A percentile compares a stretch with the other conserved stretches of the same genome.
Evolutionary conservation across 2,113 vertebrate genomes (phyloP).

Genomic region (Antennarius striatus): DNA sequence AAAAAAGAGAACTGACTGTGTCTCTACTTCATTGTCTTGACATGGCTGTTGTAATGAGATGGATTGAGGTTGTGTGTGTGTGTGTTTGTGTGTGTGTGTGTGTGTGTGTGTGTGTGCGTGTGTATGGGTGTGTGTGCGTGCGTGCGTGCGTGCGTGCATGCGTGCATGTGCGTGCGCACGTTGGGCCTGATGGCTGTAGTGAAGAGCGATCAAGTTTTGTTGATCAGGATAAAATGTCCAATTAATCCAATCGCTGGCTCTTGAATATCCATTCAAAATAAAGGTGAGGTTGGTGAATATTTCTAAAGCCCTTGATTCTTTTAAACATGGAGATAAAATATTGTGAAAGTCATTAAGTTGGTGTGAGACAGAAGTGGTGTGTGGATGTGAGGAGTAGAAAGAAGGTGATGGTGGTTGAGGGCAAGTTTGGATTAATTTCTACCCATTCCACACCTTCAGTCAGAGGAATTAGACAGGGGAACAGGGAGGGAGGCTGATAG

Average conservation of each 20-base stretch:
- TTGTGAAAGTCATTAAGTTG: slow-evolving; percentile 32
- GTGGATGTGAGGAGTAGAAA: slow-evolving; percentile 20
- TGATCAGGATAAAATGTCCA: slow-evolving; percentile 77
- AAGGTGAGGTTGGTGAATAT: slow-evolving; percentile 45
- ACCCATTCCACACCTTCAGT: slow-evolving; percentile 81
- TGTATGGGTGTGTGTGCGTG: slow-evolving; percentile 16
- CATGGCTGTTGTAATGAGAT: no score
- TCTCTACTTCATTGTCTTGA: no score
- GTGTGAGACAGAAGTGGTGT: slow-evolving; percentile 9
- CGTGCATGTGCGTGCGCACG: slow-evolving; percentile 20
- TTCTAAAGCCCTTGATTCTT: slow-evolving; percentile 55
- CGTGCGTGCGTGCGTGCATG: slow-evolving; percentile 21
- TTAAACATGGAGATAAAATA: slow-evolving; percentile 51
- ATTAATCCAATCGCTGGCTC: slow-evolving; percentile 74
- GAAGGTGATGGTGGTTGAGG: slow-evolving; percentile 7
- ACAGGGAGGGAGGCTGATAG: slow-evolving; percentile 77
- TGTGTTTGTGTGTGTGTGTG: no score
- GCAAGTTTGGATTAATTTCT: slow-evolving; percentile 67
- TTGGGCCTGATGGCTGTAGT: slow-evolving; percentile 55
- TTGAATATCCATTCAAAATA: slow-evolving; percentile 67
- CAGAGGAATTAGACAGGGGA: slow-evolving; percentile 78
- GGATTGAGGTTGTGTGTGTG: no score
- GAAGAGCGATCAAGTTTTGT: slow-evolving; percentile 68
- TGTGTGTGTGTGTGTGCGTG: neutral
- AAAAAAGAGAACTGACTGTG: no score